phyloP scores from a whole-genome alignment of 2,888 invertebrate genomes.

The Aphidoletes aphidimyza region DNA sequence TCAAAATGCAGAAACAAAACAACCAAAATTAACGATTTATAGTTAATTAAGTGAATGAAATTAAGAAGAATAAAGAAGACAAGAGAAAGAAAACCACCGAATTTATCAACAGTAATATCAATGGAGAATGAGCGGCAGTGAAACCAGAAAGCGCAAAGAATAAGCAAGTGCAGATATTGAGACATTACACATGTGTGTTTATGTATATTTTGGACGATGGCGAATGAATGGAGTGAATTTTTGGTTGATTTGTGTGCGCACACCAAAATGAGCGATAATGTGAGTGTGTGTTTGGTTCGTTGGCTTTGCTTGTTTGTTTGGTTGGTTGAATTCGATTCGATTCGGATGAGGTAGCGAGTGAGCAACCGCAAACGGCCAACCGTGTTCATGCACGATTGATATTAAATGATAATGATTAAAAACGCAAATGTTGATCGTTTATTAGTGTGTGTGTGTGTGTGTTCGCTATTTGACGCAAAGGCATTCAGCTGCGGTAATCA shows the following conservation, averaged over 20 bases:
- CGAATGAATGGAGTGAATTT: too few species aligned
- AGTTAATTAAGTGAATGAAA: too few species aligned
- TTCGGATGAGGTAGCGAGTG: too few species aligned
- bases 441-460: too few species aligned
- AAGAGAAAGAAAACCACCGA: neutral
- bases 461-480: constrained; percentile 8
- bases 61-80: neutral
- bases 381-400: constrained; percentile 38
- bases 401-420: constrained; percentile 45
- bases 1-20: neutral
- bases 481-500: neutral
- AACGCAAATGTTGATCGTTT: constrained; percentile 48
- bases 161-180: constrained; percentile 19
- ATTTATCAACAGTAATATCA: neutral
- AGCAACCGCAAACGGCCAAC: too few species aligned
- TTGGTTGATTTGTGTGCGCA: too few species aligned
- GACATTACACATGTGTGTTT: neutral
- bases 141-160: neutral
- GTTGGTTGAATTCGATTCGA: neutral
- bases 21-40: too few species aligned
- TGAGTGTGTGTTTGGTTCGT: neutral
- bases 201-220: too few species aligned
- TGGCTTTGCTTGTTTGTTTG: neutral
- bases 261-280: too few species aligned
- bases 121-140: neutral